Percentiles rank a stretch among this genome's conserved stretches.
Conservation (phyloP, 2,888 invertebrate genomes). For the Chesias legatella region DNA sequence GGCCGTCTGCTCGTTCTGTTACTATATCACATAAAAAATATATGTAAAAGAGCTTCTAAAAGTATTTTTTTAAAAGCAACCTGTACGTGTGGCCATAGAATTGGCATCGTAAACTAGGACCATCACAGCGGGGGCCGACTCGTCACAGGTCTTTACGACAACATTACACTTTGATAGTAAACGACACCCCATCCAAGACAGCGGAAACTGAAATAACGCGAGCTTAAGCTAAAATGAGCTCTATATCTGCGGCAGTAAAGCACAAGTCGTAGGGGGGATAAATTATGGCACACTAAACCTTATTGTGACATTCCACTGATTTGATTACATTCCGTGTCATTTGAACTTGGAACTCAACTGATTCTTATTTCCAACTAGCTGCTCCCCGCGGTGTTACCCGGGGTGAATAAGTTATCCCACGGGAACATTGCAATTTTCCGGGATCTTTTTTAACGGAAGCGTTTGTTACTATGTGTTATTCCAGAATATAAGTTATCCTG, state of each 20-base stretch:
- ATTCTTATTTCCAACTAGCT: slow-evolving; percentile 5
- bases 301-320: slow-evolving; percentile 25
- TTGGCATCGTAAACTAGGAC: slow-evolving; percentile 41
- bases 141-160: slow-evolving; percentile 54
- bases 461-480: no score
- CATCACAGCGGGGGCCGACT: slow-evolving; percentile 39
- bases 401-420: no score
- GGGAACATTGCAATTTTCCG: no score
- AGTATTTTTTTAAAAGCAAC: slow-evolving; percentile 5
- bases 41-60: no score
- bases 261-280: slow-evolving; percentile 9
- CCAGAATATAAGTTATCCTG: no score
- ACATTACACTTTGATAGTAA: slow-evolving; percentile 41
- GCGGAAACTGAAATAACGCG: slow-evolving; percentile 4
- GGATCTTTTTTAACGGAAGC: no score
- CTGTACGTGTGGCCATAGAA: slow-evolving; percentile 25
- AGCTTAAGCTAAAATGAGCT: slow-evolving; percentile 13
- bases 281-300: slow-evolving; percentile 17
- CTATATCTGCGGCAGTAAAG: slow-evolving; percentile 15
- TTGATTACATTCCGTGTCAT: slow-evolving; percentile 22
- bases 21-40: no score
- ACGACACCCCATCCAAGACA: slow-evolving; percentile 36
- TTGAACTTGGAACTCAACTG: slow-evolving; percentile 11
- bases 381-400: no score
- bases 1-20: no score